These are phyloP conservation scores for Gallinago stenura DNA, from an alignment of 2,797 vertebrate genomes.

Conservation along the genomic window DNA sequence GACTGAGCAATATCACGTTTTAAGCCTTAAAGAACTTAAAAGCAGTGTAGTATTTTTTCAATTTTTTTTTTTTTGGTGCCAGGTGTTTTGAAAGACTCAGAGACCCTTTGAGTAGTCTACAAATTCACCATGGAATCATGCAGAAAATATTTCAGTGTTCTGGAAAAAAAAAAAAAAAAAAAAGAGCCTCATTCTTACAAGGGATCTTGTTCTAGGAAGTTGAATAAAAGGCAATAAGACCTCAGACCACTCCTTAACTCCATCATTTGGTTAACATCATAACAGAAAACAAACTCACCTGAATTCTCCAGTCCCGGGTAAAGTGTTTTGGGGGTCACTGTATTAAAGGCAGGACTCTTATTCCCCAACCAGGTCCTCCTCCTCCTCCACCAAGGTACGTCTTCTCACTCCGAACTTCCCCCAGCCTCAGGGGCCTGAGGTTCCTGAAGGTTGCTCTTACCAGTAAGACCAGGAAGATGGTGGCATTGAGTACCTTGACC, in stretches of 20 bases:
- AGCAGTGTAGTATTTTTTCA: not conserved
- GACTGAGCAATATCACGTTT: not conserved
- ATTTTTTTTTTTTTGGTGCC: not conserved
- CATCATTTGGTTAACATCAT: not conserved
- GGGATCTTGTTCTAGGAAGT: slow-evolving; percentile 1
- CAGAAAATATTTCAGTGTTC: not conserved
- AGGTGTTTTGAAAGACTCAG: not conserved
- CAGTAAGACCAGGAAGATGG: not conserved
- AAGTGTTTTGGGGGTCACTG: not conserved
- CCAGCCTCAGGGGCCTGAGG: not conserved
- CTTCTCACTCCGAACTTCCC: not conserved
- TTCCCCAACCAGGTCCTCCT: not conserved
- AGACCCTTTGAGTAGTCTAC: slow-evolving; percentile 10
- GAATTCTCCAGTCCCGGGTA: not conserved
- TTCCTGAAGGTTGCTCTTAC: not conserved
- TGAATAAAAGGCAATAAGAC: not conserved
- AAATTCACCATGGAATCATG: slow-evolving; percentile 1
- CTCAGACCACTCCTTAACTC: not conserved
- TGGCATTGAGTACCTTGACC: not conserved
- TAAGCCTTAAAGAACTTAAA: not conserved
- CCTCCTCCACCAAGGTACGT: not conserved
- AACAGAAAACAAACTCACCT: not conserved
- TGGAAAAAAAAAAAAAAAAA: slow-evolving; percentile 37
- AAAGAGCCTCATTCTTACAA: slow-evolving; percentile 6
- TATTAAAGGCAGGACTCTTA: not conserved